These are phyloP conservation scores for Dolichomitus sp. DNA, from an alignment of 2,888 invertebrate genomes.

Conservation along the genomic window DNA sequence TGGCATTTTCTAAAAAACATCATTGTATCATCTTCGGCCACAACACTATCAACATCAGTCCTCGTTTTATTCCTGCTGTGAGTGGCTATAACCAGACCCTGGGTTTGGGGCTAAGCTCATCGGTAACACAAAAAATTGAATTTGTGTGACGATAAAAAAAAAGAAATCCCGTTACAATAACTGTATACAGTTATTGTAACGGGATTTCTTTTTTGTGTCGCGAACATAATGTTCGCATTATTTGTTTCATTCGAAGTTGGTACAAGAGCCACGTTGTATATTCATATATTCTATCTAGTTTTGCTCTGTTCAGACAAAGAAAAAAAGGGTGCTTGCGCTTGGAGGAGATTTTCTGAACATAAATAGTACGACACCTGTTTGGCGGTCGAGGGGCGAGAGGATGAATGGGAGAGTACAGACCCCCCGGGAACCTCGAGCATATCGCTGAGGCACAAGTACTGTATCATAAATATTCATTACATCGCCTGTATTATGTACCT, in stretches of 20 bases:
- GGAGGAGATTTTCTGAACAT: background rate
- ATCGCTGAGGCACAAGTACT: background rate
- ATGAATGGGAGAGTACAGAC: background rate
- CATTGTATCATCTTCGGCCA: too few relatives aligned
- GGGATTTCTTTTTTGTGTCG: too few relatives aligned
- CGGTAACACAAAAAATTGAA: too few relatives aligned
- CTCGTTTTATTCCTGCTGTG: too few relatives aligned
- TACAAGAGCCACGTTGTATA: background rate
- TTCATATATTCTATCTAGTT: background rate
- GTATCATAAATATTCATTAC: background rate
- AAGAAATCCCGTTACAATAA: too few relatives aligned
- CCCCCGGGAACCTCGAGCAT: background rate
- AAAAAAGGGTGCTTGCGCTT: background rate
- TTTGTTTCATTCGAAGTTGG: background rate
- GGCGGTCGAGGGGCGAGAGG: background rate
- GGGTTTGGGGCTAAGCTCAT: too few relatives aligned
- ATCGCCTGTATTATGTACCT: background rate
- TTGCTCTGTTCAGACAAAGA: background rate
- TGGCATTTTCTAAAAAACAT: too few relatives aligned
- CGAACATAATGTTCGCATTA: too few relatives aligned
- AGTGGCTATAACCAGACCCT: too few relatives aligned
- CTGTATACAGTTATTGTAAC: too few relatives aligned
- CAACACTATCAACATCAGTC: too few relatives aligned
- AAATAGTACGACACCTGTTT: slow-evolving; percentile 2
- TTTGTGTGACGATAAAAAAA: too few relatives aligned